Percentiles rank a stretch among this genome's conserved stretches.
These are phyloP conservation scores for Pangasius macronema DNA, from an alignment of 2,797 vertebrate genomes.

Conservation along the genomic window DNA sequence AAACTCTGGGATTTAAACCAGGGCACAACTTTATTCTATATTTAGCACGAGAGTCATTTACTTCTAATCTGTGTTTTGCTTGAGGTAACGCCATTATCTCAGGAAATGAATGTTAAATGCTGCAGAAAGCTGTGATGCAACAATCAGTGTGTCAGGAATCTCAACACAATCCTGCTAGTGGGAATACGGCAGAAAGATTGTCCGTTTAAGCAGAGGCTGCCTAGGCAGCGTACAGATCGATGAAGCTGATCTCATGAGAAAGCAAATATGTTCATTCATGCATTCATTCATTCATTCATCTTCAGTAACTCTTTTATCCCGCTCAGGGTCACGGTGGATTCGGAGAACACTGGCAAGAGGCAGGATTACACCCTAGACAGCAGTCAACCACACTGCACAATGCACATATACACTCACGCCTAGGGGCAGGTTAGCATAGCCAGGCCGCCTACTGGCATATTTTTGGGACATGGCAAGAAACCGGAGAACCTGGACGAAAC, in stretches of 20 bases:
- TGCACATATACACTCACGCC: background rate
- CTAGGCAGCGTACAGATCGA: background rate
- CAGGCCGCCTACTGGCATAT: background rate
- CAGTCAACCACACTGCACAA: background rate
- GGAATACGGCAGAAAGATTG: background rate
- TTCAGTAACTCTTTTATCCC: background rate
- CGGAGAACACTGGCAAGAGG: background rate
- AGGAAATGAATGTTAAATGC: conserved; percentile 37
- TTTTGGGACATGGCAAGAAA: background rate
- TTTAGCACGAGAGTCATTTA: conserved; percentile 47
- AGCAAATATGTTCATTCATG: background rate
- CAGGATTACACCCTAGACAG: background rate
- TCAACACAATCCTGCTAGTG: background rate
- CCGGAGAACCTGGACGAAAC: too few relatives aligned
- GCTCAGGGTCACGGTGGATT: background rate
- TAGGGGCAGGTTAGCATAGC: background rate
- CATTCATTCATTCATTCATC: background rate
- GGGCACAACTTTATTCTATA: background rate
- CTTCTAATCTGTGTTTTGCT: conserved; percentile 37
- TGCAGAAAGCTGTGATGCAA: conserved; percentile 25
- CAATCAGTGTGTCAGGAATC: conserved; percentile 2
- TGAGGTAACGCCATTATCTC: conserved; percentile 41
- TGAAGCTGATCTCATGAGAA: background rate
- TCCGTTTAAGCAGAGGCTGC: background rate
- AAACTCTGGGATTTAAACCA: background rate